Evolutionary conservation across 2,888 invertebrate genomes (phyloP), one percentile per base, ranked within the genome.

Genomic region (Geophilus truncorum): DNA sequence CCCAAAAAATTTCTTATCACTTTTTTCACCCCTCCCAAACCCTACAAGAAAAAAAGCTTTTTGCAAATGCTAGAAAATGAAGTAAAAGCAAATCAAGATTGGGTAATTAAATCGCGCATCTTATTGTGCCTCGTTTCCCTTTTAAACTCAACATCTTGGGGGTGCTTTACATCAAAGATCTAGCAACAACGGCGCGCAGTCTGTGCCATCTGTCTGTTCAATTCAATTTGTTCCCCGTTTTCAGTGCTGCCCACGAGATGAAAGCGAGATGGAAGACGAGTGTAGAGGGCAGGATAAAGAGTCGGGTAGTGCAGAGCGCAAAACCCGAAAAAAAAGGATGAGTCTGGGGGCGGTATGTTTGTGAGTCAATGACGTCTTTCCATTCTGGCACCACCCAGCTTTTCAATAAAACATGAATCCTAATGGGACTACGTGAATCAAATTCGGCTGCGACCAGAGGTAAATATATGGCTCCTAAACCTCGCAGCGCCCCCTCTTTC

Each of bases 291-390:
- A 1, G n/a, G 45, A 45, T 1, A 45, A 15, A 45, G n/a, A n/a
- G n/a, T n/a, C n/a, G 45, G n/a, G 45, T 15, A 15, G n/a, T 12
- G 45, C 5, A 15, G 45, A 2, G n/a, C 1, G 36, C 9, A 36
- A n/a, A 45, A 45, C 12, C 12, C 9, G 36, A 4, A 36, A 45
- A 45, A 45, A 51, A 51, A 51, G 18, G 21, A 51, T 51, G 51
- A 51, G 51, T 51, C 51, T 51, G n/a, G 51, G 51, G 51, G 51
- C 51, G 51, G 51, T 51, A n/a, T 28, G 75, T 75, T 75, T 75
- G 75, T 75, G 75, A 75, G 75, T 75, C 75, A 75, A 75, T 75
- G 75, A 32, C 75, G 75, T 23, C 75, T 32, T 28, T 75, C 75
- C 18, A 32, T 75, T 75, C 32, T 75, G 30, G 28, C 75, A 28